These are phyloP conservation scores for Coreius guichenoti DNA, from an alignment of 2,797 vertebrate species.

Conservation along the genomic window DNA sequence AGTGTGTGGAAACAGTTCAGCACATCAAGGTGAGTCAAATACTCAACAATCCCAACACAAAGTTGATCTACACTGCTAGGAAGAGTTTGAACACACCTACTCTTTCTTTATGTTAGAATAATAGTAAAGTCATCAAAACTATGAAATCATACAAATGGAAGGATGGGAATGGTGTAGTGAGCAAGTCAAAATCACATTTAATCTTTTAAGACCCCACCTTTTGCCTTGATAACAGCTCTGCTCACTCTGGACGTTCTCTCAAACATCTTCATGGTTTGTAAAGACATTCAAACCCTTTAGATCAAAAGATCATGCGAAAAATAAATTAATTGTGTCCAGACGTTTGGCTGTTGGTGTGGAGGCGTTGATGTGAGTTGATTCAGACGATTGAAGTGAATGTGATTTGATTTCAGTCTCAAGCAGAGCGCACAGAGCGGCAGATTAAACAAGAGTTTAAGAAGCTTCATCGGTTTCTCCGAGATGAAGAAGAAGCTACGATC, in stretches of 20 bases:
- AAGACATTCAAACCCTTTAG: background rate
- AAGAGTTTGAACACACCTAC: background rate
- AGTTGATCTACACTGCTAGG: background rate
- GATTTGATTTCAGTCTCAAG: conserved; percentile 7
- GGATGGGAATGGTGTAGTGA: background rate
- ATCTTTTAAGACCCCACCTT: background rate
- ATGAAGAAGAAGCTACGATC: background rate
- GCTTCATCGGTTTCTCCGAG: conserved; percentile 7
- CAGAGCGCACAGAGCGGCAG: background rate
- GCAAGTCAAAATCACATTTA: background rate
- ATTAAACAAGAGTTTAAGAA: conserved; percentile 2
- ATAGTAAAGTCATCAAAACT: background rate
- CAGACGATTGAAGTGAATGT: background rate
- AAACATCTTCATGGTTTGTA: background rate
- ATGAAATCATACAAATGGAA: background rate
- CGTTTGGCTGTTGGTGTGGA: background rate
- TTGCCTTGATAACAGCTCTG: background rate
- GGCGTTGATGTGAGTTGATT: background rate
- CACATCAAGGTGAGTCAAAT: conserved; percentile 4
- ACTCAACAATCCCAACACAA: background rate
- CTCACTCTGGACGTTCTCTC: background rate
- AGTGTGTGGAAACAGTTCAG: conserved; percentile 1
- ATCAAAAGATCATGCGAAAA: background rate
- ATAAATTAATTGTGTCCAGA: background rate
- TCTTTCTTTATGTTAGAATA: background rate